Base-by-base conservation (phyloP, 2,888 invertebrate species). In the Rosalia funebris region DNA sequence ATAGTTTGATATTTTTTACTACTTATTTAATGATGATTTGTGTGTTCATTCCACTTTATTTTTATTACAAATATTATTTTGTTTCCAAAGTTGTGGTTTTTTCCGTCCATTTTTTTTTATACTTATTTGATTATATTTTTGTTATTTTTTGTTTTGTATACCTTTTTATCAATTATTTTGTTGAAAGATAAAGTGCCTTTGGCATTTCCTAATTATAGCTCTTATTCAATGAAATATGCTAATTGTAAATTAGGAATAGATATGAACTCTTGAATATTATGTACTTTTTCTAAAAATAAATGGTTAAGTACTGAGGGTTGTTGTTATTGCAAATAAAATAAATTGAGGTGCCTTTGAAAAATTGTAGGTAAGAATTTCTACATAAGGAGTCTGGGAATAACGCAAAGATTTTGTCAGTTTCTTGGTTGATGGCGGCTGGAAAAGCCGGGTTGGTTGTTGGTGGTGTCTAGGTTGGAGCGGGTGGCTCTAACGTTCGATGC, bases 61-160 rank as follows among this genome's bases (percentile, higher is more conserved):
- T 46, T 50, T 11, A 15, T 10, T 41, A n/a, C 16, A n/a, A n/a
- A 41, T 9, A 16, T 20, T 5, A 11, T 19, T 36, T 34, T 34
- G 36, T 11, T 32, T 48, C 17, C 34, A 15, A 42, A 39, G n/a
- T 12, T 45, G 57, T 59, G 57, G 39, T 60, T 57, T 41, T 48
- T 62, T 63, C 63, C 65, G 62, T 62, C 63, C 65, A 62, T 60
- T 58, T 60, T 60, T 59, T 36, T 58, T 32, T 16, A 36, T 41
- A 32, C 50, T 57, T 46, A 46, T 61, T 34, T 42, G 46, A 10
- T 53, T 20, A 46, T 42, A 34, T 36, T 20, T 47, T 53, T 44
- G 11, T 50, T 20, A 41, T 16, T 25, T 42, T 42, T 34, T 37
- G 17, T 25, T 60, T 46, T 60, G 55, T 56, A 45, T 55, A 50